Evolutionary conservation across 2,113 vertebrate genomes (phyloP), one percentile per base, ranked within the genome.

Genomic region (Epinephelus cyanopodus): DNA sequence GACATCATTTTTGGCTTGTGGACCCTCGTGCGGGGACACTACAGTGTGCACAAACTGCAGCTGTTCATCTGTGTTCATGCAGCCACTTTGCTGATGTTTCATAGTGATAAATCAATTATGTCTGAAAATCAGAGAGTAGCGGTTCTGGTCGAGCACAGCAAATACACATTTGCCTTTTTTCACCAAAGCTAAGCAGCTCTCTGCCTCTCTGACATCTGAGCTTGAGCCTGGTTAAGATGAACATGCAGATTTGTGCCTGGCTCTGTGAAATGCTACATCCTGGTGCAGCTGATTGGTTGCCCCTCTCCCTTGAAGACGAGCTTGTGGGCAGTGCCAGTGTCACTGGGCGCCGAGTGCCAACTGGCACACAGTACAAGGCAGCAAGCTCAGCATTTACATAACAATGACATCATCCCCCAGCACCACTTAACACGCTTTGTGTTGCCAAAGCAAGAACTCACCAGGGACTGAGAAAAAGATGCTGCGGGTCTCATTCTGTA

Each of bases 361-460:
- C 91, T 94, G 94, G 94, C 94, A 90, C 89, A 64, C 71, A 23
- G 69, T 8, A 33, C 68, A 65, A 37, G 67, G 39, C 67, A 70
- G 29, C 50, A 70, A 83, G 85, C 84, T 92, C 78, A 52, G 54
- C 73, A 87, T 95, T 95, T 94, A 93, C 92, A 95, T 94, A 95
- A 95, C 81, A 73, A 92, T 95, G 95, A 95, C 94, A 93, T 95
- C 93, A 95, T 90, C 79, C 14, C 57, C 73, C 19, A 75, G 81
- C 83, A 72, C 75, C 58, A 85, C 79, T 77, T 52, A 63, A 71
- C 45, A 50, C 45, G 50, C 65, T 27, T 71, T 71, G 63, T 48
- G 65, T 85, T 78, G 69, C 57, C 50, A 79, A 27, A 39, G 70
- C 27, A 62, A 68, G 47, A 71, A 67, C 47, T 56, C 81, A 53